Percentiles rank a stretch among this genome's conserved stretches.
Conservation (phyloP, 2,113 vertebrate species). For the Bothrops jararaca region DNA sequence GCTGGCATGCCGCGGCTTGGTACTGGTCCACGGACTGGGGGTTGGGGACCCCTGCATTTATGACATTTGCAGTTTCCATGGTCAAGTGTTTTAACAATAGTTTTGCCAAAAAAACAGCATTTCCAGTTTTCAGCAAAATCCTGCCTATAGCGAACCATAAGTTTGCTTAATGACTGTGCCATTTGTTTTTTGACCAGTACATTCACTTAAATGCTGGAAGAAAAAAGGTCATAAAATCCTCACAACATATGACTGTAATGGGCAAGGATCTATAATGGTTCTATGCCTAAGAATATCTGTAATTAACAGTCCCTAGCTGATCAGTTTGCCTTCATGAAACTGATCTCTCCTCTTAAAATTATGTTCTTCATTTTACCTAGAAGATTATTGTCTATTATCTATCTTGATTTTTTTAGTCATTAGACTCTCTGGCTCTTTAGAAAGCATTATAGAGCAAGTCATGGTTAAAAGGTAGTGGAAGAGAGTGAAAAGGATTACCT, state of each 20-base stretch:
- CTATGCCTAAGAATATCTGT: neutral
- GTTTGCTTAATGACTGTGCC: neutral
- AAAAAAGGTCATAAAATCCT: neutral
- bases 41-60: too few species aligned
- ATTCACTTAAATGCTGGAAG: neutral
- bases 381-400: neutral
- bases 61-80: neutral
- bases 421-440: neutral
- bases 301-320: neutral
- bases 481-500: neutral
- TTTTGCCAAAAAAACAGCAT: neutral
- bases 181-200: neutral
- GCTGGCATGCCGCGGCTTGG: too few species aligned
- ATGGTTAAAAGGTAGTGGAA: neutral
- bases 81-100: neutral
- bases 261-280: neutral
- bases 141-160: neutral
- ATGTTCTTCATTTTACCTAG: neutral
- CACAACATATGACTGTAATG: neutral
- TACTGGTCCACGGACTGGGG: too few species aligned
- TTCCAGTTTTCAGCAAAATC: neutral
- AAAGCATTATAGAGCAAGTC: neutral
- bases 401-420: neutral
- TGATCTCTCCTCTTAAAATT: neutral
- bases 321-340: neutral